Conservation (phyloP, 2,113 vertebrate species). For the Arenaria interpres region DNA sequence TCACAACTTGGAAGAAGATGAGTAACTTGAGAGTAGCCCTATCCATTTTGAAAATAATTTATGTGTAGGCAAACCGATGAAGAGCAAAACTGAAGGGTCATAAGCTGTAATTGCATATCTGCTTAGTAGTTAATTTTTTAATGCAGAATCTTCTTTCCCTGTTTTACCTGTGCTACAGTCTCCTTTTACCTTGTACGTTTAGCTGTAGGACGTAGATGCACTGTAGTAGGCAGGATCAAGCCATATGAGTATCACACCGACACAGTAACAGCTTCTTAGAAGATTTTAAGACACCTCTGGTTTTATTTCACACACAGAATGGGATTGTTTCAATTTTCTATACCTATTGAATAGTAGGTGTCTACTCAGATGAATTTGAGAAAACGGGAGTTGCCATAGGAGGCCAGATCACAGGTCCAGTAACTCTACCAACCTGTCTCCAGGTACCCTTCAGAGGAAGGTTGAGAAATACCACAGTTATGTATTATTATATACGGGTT, state of each 20-base stretch:
- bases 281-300: background rate
- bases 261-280: background rate
- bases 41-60: background rate
- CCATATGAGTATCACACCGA: background rate
- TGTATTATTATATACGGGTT: background rate
- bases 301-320: background rate
- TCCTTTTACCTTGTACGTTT: background rate
- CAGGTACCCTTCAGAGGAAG: background rate
- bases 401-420: background rate
- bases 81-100: background rate
- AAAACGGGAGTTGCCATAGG: background rate
- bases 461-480: background rate
- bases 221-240: background rate
- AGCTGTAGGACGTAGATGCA: background rate
- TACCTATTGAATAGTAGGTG: background rate
- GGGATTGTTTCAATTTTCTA: background rate
- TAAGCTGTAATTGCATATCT: background rate
- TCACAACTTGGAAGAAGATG: background rate
- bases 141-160: background rate
- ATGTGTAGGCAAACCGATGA: background rate
- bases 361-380: background rate
- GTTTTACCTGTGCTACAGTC: background rate
- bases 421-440: background rate
- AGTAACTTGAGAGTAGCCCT: background rate
- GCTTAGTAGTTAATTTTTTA: background rate